Conservation (phyloP, 2,113 vertebrate genomes). For the Gallinago jamesoni region DNA sequence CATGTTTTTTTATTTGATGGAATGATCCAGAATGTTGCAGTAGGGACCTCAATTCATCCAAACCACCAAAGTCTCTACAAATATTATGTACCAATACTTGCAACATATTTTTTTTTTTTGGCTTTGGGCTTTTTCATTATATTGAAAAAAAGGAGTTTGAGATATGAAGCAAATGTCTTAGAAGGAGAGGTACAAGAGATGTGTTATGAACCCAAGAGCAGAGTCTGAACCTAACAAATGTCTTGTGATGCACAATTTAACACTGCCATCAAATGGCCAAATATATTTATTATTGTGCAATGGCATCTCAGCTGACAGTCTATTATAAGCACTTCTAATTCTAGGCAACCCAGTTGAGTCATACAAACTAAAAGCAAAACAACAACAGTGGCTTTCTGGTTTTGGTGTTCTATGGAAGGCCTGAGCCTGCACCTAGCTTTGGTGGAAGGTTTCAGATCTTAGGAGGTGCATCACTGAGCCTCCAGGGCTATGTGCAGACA, state of each 20-base stretch:
- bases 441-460: rapidly evolving
- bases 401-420: background rate
- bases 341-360: background rate
- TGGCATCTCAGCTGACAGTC: background rate
- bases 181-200: background rate
- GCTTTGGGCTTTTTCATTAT: background rate
- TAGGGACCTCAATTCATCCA: background rate
- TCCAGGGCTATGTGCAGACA: background rate
- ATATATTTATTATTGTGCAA: background rate
- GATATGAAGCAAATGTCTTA: background rate
- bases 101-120: background rate
- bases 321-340: background rate
- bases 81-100: background rate
- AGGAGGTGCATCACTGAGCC: background rate
- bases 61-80: background rate
- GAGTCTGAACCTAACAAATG: background rate
- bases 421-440: background rate
- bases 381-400: background rate
- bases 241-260: slow-evolving; percentile 13
- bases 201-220: background rate
- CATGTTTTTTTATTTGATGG: background rate
- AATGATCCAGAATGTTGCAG: background rate
- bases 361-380: background rate
- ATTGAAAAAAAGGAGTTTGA: background rate
- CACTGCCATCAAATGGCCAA: slow-evolving; percentile 61